Conservation (phyloP, 2,797 vertebrate genomes). For the Chelmon rostratus region DNA sequence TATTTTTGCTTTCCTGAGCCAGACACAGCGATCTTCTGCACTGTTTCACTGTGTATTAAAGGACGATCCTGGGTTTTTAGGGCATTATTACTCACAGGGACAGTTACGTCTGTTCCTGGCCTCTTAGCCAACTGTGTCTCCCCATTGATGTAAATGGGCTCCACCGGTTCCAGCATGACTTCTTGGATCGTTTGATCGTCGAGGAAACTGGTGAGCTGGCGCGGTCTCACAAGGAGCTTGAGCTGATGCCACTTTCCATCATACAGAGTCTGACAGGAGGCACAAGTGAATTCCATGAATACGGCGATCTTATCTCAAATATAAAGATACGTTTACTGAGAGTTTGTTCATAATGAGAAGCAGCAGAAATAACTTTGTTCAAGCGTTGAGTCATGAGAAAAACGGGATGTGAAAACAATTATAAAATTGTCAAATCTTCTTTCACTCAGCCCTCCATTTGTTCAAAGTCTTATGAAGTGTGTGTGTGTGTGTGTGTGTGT, state of each 20-base stretch:
- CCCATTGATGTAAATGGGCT: slow-evolving; percentile 89
- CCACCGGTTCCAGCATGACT: slow-evolving; percentile 69
- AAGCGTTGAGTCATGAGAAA: not conserved
- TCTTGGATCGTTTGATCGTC: slow-evolving; percentile 81
- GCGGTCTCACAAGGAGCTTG: slow-evolving; percentile 84
- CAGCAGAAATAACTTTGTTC: not conserved
- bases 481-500: slow-evolving; percentile 27
- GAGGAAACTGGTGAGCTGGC: slow-evolving; percentile 77
- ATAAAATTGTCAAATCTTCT: slow-evolving; percentile 48
- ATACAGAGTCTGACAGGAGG: slow-evolving; percentile 80
- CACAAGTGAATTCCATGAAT: not conserved
- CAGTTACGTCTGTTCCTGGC: slow-evolving; percentile 70
- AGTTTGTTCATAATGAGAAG: not conserved
- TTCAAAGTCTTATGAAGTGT: too few species aligned
- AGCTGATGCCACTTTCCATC: slow-evolving; percentile 89
- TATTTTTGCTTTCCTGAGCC: not conserved
- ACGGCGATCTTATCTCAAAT: not conserved
- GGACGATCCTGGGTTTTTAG: not conserved
- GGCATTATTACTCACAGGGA: slow-evolving; percentile 80
- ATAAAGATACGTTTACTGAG: not conserved
- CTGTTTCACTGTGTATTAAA: not conserved
- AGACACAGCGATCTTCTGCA: not conserved
- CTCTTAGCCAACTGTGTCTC: slow-evolving; percentile 86
- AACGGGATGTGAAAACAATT: slow-evolving; percentile 24
- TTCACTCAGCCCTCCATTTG: too few species aligned